Conservation (phyloP, 1,140 invertebrate species). For the Polyergus mexicanus region DNA sequence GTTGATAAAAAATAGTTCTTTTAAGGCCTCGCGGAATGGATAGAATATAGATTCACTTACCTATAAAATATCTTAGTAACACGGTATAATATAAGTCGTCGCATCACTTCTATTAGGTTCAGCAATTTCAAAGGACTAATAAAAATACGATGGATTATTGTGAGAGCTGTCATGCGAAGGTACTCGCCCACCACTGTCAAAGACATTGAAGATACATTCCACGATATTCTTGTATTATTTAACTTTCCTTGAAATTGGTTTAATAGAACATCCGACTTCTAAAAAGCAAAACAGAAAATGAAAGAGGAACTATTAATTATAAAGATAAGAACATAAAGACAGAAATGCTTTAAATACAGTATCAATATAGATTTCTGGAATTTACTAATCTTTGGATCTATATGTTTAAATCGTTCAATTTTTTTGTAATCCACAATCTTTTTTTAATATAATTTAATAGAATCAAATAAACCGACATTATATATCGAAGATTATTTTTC, state of each 20-base stretch:
- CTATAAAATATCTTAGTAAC: constrained; percentile 18
- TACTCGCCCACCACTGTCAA: background rate
- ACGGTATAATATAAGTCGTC: background rate
- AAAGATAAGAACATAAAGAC: background rate
- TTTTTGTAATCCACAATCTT: background rate
- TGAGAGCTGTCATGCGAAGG: background rate
- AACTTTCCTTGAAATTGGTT: background rate
- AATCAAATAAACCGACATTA: background rate
- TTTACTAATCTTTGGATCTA: background rate
- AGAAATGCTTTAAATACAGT: background rate
- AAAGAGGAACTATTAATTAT: background rate
- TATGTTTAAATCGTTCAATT: background rate
- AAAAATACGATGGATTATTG: constrained; percentile 25
- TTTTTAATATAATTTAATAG: background rate
- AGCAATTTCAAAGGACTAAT: background rate
- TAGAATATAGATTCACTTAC: background rate
- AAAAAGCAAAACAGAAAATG: background rate
- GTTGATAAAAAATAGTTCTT: constrained; percentile 5
- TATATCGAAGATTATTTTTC: background rate
- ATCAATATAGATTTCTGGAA: background rate
- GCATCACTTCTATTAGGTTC: background rate
- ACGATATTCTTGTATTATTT: constrained; percentile 4
- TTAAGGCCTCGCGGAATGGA: background rate
- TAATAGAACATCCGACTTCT: background rate
- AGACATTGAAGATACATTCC: constrained; percentile 3